A percentile compares a stretch with the other conserved stretches of the same genome.
phyloP scores from a whole-genome alignment of 1,140 invertebrate genomes.

The Drosophila ercepeae region DNA sequence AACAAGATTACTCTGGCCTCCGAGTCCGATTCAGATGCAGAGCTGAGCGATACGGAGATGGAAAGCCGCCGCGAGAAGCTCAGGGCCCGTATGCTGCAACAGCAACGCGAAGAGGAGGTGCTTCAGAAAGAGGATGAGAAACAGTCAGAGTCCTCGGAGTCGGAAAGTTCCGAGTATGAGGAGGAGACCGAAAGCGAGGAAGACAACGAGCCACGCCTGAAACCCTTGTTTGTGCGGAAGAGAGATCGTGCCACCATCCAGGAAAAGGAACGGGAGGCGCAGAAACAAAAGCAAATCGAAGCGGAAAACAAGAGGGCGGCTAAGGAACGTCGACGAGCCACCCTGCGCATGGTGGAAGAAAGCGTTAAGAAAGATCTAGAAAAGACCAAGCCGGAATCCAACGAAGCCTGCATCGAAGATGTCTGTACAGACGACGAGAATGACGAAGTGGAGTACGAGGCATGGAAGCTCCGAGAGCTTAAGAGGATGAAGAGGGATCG shows the following conservation, averaged over 20 bases:
- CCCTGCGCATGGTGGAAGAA: constrained; percentile 95
- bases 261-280: constrained; percentile 95
- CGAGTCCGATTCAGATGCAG: constrained; percentile 88
- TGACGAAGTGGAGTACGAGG: constrained; percentile 98
- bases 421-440: constrained; percentile 99
- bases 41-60: constrained; percentile 92
- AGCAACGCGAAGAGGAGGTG: constrained; percentile 87
- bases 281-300: constrained; percentile 93
- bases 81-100: constrained; percentile 88
- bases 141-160: constrained; percentile 91
- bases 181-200: constrained; percentile 89
- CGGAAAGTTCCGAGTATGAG: constrained; percentile 89
- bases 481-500: constrained; percentile 97
- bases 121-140: constrained; percentile 88
- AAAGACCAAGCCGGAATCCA: constrained; percentile 85
- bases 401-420: constrained; percentile 90
- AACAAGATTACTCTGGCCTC: constrained; percentile 86
- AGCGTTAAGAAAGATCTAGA: constrained; percentile 91
- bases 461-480: constrained; percentile 98
- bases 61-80: constrained; percentile 90
- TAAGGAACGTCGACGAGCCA: constrained; percentile 93
- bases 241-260: constrained; percentile 97
- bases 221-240: constrained; percentile 98
- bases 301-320: constrained; percentile 90
- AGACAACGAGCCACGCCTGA: constrained; percentile 91